Evolutionary conservation across 2,797 vertebrate species (phyloP).

Genomic region (Crypturellus tataupa): DNA sequence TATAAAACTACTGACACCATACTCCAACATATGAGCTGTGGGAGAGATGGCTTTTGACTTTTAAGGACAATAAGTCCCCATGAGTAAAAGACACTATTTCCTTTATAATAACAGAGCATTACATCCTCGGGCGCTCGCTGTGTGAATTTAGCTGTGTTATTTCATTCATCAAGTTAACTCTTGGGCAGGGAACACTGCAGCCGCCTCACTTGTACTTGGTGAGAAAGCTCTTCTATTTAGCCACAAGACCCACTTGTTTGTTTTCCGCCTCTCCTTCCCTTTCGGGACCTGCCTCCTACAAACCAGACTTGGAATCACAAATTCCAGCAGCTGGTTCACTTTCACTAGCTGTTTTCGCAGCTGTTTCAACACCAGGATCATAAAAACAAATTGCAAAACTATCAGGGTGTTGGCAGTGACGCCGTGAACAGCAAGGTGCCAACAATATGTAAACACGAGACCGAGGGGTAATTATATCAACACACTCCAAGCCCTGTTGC

Average conservation of each 20-base stretch:
- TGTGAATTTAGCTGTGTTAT: neutral
- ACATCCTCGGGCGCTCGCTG: neutral
- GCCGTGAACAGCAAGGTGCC: conserved; percentile 45
- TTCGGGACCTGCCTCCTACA: conserved; percentile 3
- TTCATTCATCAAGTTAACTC: neutral
- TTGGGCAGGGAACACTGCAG: neutral
- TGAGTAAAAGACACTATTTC: neutral
- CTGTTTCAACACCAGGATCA: conserved; percentile 60
- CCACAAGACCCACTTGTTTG: neutral
- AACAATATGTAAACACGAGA: conserved; percentile 59
- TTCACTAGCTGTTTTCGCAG: conserved; percentile 63
- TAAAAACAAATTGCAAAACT: conserved; percentile 71
- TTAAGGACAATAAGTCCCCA: neutral
- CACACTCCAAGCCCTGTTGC: neutral
- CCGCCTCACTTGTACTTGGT: neutral
- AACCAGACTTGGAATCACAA: conserved; percentile 31
- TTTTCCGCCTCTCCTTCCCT: neutral
- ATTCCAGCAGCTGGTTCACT: conserved; percentile 59
- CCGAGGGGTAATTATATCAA: conserved; percentile 53
- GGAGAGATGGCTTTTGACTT: neutral
- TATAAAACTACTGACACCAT: neutral
- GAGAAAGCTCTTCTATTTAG: neutral
- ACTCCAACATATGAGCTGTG: neutral
- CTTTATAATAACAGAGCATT: neutral
- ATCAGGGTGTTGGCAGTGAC: conserved; percentile 53